A percentile compares a stretch with the other conserved stretches of the same genome.
These are phyloP conservation scores for Vespertilio murinus DNA, from an alignment of 2,797 vertebrate species.

Conservation along the genomic window DNA sequence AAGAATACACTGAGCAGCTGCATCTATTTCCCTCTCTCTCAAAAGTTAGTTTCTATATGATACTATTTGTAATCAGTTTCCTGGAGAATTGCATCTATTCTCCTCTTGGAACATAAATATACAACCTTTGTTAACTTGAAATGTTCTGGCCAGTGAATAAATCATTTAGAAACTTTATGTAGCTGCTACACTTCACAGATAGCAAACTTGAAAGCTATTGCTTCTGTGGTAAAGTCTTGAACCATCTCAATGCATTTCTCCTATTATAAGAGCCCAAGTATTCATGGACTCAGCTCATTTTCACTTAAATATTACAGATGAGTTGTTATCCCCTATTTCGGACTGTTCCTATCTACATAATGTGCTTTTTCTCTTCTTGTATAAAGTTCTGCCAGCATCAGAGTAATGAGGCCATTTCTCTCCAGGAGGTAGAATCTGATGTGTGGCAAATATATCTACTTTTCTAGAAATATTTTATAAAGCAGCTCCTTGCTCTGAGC, in stretches of 20 bases:
- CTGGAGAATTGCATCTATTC: not conserved
- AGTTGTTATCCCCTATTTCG: not conserved
- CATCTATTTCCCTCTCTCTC: not conserved
- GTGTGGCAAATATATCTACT: slow-evolving; percentile 28
- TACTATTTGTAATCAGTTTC: not conserved
- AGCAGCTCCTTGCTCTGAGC: slow-evolving; percentile 24
- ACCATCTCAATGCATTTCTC: not conserved
- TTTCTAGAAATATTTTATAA: slow-evolving; percentile 53
- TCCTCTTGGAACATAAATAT: not conserved
- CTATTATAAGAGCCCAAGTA: not conserved
- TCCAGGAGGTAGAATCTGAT: slow-evolving; percentile 51
- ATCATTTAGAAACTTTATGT: not conserved
- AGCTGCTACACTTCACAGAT: not conserved
- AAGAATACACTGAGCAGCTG: not conserved
- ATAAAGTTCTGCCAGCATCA: slow-evolving; percentile 42
- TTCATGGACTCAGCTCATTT: slow-evolving; percentile 20
- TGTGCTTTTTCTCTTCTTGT: slow-evolving; percentile 31
- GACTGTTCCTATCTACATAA: slow-evolving; percentile 8
- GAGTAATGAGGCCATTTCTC: slow-evolving; percentile 54
- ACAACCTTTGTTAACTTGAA: not conserved
- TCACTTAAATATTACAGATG: not conserved
- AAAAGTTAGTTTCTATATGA: not conserved
- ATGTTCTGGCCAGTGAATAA: not conserved
- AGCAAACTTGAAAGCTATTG: not conserved
- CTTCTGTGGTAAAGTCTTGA: not conserved